Percentiles rank a stretch among this genome's conserved stretches.
Evolutionary conservation across 1,140 invertebrate species (phyloP).

Genomic region (Ceratosolen solmsi): DNA sequence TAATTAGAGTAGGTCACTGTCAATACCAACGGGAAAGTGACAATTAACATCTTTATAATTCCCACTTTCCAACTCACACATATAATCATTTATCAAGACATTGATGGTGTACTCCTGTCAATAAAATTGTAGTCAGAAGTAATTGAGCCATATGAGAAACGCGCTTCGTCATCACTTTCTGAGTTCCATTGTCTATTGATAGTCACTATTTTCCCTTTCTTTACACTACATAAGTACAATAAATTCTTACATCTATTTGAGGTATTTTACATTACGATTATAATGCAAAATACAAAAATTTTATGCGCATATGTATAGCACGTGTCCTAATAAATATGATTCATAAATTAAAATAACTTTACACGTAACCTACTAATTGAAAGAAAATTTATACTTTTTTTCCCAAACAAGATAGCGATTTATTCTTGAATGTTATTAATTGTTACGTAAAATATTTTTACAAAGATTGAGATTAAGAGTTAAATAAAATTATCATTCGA

Average conservation of each 20-base stretch:
- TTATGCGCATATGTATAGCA: neutral
- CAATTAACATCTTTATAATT: neutral
- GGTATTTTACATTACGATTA: neutral
- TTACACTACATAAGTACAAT: conserved; percentile 35
- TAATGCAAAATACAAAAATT: too few relatives aligned
- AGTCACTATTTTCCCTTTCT: conserved; percentile 61
- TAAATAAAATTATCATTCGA: too few relatives aligned
- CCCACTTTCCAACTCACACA: neutral
- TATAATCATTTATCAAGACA: neutral
- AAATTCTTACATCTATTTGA: neutral
- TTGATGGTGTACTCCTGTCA: neutral
- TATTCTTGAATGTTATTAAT: too few relatives aligned
- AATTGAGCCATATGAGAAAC: conserved; percentile 45
- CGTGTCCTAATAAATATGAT: neutral
- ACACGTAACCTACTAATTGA: too few relatives aligned
- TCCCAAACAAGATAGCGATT: too few relatives aligned
- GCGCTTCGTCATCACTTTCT: conserved; percentile 20
- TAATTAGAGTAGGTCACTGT: neutral
- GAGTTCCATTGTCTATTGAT: neutral
- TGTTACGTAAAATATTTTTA: too few relatives aligned
- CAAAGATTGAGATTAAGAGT: too few relatives aligned
- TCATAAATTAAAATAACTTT: neutral
- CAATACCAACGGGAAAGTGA: neutral
- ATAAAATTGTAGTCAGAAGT: conserved; percentile 13
- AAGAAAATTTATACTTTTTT: neutral